Evolutionary conservation across 2,888 invertebrate species (phyloP), one percentile per base, ranked within the genome.

Genomic region (Neelides folsomi): DNA sequence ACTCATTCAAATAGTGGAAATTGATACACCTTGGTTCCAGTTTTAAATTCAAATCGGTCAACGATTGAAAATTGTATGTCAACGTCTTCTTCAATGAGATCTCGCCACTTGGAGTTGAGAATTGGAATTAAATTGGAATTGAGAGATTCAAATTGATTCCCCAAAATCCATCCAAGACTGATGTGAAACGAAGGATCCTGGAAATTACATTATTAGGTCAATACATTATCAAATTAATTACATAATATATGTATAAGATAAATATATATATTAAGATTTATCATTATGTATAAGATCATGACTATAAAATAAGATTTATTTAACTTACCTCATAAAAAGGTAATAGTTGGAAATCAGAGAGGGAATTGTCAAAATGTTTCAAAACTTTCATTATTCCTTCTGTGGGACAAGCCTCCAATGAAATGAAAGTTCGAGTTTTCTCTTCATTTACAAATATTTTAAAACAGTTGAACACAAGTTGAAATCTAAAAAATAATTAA

Each of bases 131-230:
- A 12, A 16, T 19, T 27, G 13, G 47, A 38, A 20, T 49, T 47
- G 7, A 65, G 42, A 19, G 52, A 51, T 18, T 71, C 66, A 63
- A 75, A 75, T 59, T 77, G 72, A 69, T 87, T 78, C 1, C 86
- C 86, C 49, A 80, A 72, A 55, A 79, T 77, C 87, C 89, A 92
- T 10, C 82, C 73, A 59, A 90, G 73, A 68, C 90, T 90, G 65
- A 86, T 76, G 67, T 92, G 92, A 71, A 84, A 86, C 2, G 84
- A 84, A 16, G 86, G 82, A 67, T 84, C 76, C 87, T 88, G 69
- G 50, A 47, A 16, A 27, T 34, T 40, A 37, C 45, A 13, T 19
- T 51, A 45, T 53, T 18, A 55, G 16, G 38, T 47, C 55, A 49
- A 40, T 40, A 37, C 45, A 13, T 19, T 51, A 45, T 53, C 19